Percentiles rank a stretch among this genome's conserved stretches.
Evolutionary conservation across 2,888 invertebrate species (phyloP).

Genomic region (Artemia sinica): DNA sequence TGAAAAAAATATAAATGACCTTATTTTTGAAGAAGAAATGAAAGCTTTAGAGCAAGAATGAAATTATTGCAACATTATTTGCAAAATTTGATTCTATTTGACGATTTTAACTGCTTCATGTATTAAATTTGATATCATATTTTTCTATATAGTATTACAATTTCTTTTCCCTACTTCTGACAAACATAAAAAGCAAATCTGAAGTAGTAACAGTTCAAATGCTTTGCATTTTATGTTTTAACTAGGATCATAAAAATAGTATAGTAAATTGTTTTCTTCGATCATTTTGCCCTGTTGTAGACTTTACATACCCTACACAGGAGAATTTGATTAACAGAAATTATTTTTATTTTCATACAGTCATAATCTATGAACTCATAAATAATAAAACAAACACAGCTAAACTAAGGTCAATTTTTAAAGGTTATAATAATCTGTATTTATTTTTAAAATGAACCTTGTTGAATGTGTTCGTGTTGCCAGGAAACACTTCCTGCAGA

Average conservation of each 20-base stretch:
- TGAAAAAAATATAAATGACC: constrained; percentile 1
- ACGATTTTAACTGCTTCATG: not conserved
- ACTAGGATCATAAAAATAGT: too few relatives aligned
- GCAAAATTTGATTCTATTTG: not conserved
- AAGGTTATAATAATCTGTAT: not conserved
- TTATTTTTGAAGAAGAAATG: not conserved
- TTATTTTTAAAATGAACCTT: constrained; percentile 4
- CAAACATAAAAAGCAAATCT: too few relatives aligned
- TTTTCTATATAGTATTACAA: not conserved
- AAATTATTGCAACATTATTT: not conserved
- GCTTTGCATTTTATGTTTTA: not conserved
- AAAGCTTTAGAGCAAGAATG: not conserved
- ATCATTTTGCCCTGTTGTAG: too few relatives aligned
- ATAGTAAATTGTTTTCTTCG: too few relatives aligned
- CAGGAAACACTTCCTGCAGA: constrained; percentile 6
- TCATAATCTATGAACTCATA: too few relatives aligned
- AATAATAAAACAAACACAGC: too few relatives aligned
- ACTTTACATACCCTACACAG: too few relatives aligned
- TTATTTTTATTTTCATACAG: too few relatives aligned
- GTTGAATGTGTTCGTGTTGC: not conserved
- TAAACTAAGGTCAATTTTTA: too few relatives aligned
- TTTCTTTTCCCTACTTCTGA: not conserved
- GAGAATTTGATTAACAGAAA: too few relatives aligned
- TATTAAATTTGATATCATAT: not conserved
- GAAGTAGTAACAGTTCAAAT: not conserved